These are phyloP conservation scores for Acleris laterana DNA, from an alignment of 2,888 invertebrate genomes.

Conservation along the genomic window DNA sequence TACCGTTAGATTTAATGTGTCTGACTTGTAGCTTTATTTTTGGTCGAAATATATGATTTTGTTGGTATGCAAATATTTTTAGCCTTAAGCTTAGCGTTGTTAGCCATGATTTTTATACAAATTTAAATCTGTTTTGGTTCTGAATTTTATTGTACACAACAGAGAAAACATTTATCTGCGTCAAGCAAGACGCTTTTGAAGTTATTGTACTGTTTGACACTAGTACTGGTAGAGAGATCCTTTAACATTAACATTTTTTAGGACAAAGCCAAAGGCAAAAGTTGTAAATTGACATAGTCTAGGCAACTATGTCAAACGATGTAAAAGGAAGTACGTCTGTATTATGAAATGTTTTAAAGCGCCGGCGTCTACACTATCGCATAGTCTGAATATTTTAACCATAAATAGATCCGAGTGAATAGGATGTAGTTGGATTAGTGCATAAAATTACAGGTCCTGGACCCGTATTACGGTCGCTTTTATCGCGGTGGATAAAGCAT, in stretches of 20 bases:
- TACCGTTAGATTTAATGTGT: not conserved
- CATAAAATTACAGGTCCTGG: not conserved
- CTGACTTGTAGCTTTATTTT: not conserved
- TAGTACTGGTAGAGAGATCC: too few relatives aligned
- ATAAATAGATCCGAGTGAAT: not conserved
- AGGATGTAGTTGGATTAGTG: not conserved
- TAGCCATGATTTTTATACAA: not conserved
- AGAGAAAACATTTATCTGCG: too few relatives aligned
- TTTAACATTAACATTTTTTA: too few relatives aligned
- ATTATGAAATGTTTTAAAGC: not conserved
- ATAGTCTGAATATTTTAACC: slow-evolving; percentile 17
- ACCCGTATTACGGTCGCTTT: too few relatives aligned
- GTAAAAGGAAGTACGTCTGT: not conserved
- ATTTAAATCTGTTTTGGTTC: too few relatives aligned
- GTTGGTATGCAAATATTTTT: not conserved
- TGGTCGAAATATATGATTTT: not conserved
- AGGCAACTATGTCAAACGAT: too few relatives aligned
- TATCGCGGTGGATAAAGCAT: too few relatives aligned
- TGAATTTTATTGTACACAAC: too few relatives aligned
- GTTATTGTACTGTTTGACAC: too few relatives aligned
- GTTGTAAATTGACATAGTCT: too few relatives aligned
- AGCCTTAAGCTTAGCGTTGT: not conserved
- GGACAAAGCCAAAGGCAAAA: too few relatives aligned
- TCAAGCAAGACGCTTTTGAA: too few relatives aligned
- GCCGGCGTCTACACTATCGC: slow-evolving; percentile 2